A percentile compares a stretch with the other conserved stretches of the same genome.
phyloP scores from a whole-genome alignment of 2,797 vertebrate genomes.

The Lutjanus campechanus region DNA sequence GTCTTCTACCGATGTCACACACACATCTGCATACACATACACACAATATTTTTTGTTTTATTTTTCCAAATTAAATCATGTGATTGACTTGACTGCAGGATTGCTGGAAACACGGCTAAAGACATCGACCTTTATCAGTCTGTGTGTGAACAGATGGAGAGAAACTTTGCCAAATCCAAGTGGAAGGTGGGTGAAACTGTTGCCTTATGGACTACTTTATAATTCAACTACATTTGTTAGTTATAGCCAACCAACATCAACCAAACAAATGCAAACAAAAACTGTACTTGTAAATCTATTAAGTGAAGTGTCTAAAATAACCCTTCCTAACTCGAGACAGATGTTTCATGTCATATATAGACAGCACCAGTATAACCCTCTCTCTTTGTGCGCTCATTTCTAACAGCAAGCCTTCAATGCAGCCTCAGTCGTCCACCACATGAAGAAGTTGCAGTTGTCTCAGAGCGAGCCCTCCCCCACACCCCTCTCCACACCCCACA shows the following conservation, averaged over 20 bases:
- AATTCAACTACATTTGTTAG: neutral
- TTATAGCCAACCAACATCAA: neutral
- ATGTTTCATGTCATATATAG: neutral
- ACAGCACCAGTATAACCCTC: neutral
- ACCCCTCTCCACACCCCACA: slow-evolving; percentile 46
- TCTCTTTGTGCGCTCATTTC: slow-evolving; percentile 30
- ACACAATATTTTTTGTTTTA: neutral
- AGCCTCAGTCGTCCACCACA: slow-evolving; percentile 88
- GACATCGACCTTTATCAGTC: slow-evolving; percentile 91
- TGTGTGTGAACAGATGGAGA: slow-evolving; percentile 94
- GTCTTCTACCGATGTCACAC: slow-evolving; percentile 37
- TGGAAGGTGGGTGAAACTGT: slow-evolving; percentile 90
- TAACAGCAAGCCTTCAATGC: slow-evolving; percentile 92
- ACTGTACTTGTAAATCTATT: neutral
- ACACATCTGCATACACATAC: no score
- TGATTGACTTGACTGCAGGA: slow-evolving; percentile 83
- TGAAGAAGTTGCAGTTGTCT: slow-evolving; percentile 90
- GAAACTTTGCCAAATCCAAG: slow-evolving; percentile 94
- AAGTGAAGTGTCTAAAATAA: no score
- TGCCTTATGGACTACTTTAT: neutral
- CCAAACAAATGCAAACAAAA: neutral
- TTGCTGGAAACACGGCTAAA: slow-evolving; percentile 90
- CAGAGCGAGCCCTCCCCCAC: slow-evolving; percentile 44
- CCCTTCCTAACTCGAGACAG: neutral
- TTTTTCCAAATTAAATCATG: neutral